Evolutionary conservation across 2,888 invertebrate species (phyloP).

Genomic region (Heterodera filipjevi): DNA sequence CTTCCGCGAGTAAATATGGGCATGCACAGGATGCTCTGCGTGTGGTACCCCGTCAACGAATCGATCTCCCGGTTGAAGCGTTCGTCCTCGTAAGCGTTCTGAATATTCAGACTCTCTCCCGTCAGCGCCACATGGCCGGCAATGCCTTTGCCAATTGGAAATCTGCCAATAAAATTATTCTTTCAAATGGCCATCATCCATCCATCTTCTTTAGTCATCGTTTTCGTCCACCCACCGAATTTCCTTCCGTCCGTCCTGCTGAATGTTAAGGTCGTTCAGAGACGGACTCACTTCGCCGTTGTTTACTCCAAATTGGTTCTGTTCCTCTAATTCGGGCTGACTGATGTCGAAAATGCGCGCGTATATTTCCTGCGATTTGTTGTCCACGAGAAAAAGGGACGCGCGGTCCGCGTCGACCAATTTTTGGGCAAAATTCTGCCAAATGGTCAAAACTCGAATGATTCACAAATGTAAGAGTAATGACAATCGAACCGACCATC

Average conservation of each 20-base stretch:
- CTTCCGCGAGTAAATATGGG: constrained; percentile 77
- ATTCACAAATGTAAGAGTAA: background rate
- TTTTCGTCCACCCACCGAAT: constrained; percentile 33
- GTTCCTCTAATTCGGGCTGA: constrained; percentile 35
- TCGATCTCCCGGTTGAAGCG: constrained; percentile 68
- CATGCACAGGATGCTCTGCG: constrained; percentile 82
- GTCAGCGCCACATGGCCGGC: constrained; percentile 82
- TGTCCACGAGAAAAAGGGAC: constrained; percentile 80
- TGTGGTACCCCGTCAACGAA: constrained; percentile 71
- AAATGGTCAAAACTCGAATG: background rate
- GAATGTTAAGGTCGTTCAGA: constrained; percentile 28
- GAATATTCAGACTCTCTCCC: constrained; percentile 80
- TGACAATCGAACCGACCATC: constrained; percentile 68
- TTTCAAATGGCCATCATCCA: no score
- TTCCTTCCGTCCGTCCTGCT: constrained; percentile 43
- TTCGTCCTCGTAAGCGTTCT: constrained; percentile 79
- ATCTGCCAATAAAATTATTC: constrained; percentile 66
- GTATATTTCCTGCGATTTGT: constrained; percentile 77
- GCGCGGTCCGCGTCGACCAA: constrained; percentile 83
- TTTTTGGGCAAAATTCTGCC: constrained; percentile 77
- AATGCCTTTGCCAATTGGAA: constrained; percentile 79
- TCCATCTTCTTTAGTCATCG: no score
- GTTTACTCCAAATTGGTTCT: background rate
- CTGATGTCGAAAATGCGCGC: constrained; percentile 79
- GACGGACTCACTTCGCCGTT: constrained; percentile 26